These are phyloP conservation scores for Apis laboriosa DNA, from an alignment of 1,140 invertebrate genomes.

Conservation along the genomic window DNA sequence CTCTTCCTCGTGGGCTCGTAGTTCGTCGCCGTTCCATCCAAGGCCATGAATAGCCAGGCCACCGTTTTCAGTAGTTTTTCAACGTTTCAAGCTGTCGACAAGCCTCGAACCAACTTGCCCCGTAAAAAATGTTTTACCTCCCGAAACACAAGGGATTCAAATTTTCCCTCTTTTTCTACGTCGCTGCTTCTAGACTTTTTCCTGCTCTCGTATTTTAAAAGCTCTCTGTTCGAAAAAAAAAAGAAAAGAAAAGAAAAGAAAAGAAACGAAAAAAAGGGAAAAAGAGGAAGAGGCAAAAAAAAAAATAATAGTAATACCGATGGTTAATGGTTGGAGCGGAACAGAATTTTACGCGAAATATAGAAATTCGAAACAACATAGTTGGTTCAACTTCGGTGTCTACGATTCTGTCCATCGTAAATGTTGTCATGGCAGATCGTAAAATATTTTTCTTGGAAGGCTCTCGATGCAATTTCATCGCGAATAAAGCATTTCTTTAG, in stretches of 20 bases:
- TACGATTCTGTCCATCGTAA: neutral
- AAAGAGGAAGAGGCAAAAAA: neutral
- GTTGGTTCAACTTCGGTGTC: neutral
- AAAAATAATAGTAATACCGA: too few relatives aligned
- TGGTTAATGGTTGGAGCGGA: neutral
- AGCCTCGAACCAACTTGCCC: neutral
- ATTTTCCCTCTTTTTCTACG: neutral
- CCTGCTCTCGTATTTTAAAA: neutral
- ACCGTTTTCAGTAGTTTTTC: neutral
- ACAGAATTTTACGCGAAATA: too few relatives aligned
- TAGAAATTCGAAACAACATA: neutral
- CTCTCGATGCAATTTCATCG: conserved; percentile 7
- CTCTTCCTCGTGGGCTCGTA: neutral
- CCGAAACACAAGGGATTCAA: neutral
- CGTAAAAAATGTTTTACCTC: conserved; percentile 26
- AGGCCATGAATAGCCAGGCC: neutral
- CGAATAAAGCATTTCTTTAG: conserved; percentile 6
- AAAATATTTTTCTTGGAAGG: neutral
- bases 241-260: neutral
- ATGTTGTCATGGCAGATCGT: neutral
- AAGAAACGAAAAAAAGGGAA: neutral
- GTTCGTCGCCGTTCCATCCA: neutral
- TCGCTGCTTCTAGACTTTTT: neutral
- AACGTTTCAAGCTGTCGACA: neutral
- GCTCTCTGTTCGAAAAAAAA: neutral